Percentiles rank a stretch among this genome's conserved stretches.
Conservation (phyloP, 2,797 vertebrate species). For the Poeciliopsis infans region DNA sequence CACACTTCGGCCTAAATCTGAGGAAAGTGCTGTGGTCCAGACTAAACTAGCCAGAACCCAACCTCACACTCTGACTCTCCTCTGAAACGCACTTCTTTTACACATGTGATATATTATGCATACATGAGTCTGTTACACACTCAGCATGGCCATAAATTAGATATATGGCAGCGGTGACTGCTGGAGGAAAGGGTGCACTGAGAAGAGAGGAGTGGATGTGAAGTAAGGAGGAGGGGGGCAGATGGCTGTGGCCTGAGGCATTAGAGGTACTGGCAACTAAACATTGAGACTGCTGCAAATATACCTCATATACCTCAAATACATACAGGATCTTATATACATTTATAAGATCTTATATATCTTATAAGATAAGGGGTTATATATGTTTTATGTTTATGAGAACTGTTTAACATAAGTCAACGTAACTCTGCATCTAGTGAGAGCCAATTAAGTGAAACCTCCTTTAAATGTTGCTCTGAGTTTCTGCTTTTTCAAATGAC, state of each 20-base stretch:
- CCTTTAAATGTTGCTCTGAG: background rate
- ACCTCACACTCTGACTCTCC: conserved; percentile 29
- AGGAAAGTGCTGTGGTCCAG: conserved; percentile 27
- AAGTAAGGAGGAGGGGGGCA: conserved; percentile 61
- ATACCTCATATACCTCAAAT: background rate
- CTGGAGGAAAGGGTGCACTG: conserved; percentile 25
- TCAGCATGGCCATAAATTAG: conserved; percentile 75
- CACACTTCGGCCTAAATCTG: background rate
- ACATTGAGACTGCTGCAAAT: conserved; percentile 54
- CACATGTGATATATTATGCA: conserved; percentile 76
- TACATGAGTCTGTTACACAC: conserved; percentile 72
- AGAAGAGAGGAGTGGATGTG: conserved; percentile 41
- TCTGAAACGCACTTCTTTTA: conserved; percentile 53
- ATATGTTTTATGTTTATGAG: background rate
- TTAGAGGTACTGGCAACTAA: conserved; percentile 65
- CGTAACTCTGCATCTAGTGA: background rate
- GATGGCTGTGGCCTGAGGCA: conserved; percentile 77
- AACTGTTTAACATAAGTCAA: background rate
- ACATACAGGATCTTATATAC: no score
- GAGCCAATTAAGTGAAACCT: background rate
- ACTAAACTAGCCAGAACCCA: conserved; percentile 13
- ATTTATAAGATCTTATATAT: no score
- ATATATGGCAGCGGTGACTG: conserved; percentile 65
- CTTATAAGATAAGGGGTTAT: no score
- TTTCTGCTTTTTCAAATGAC: background rate